Conservation (phyloP, 2,888 invertebrate genomes). For the Pediacus dermestoides region DNA sequence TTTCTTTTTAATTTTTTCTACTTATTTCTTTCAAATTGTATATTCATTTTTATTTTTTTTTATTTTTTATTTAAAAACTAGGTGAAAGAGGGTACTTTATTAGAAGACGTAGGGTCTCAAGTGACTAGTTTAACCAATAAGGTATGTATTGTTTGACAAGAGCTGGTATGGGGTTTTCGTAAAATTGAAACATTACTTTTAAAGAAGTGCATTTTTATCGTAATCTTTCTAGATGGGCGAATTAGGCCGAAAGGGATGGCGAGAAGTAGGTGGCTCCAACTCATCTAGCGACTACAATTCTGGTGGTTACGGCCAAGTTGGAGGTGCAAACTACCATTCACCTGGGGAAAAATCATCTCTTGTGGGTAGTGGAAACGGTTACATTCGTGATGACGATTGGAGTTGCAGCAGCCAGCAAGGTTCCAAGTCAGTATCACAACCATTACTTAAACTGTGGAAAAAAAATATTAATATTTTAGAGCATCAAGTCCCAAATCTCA, state of each 20-base stretch:
- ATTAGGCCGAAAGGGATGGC: conserved; percentile 65
- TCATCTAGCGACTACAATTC: conserved; percentile 30
- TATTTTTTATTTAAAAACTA: conserved; percentile 44
- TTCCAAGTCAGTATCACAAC: conserved; percentile 40
- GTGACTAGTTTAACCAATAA: conserved; percentile 62
- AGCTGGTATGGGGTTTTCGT: too few species aligned
- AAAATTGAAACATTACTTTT: too few species aligned
- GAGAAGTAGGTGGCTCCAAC: conserved; percentile 43
- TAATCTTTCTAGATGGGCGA: conserved; percentile 58
- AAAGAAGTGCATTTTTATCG: too few species aligned
- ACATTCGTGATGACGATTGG: conserved; percentile 45
- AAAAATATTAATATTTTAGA: conserved; percentile 28
- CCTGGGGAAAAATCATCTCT: conserved; percentile 51
- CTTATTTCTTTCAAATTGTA: conserved; percentile 17
- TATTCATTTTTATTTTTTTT: conserved; percentile 24
- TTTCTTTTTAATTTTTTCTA: conserved; percentile 18
- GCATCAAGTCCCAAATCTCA: conserved; percentile 48
- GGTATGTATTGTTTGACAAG: conserved; percentile 52
- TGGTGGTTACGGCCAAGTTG: conserved; percentile 47
- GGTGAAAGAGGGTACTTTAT: conserved; percentile 68
- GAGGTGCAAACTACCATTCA: conserved; percentile 48
- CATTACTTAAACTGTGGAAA: conserved; percentile 1
- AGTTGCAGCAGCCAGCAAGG: conserved; percentile 48
- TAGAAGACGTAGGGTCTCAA: conserved; percentile 63
- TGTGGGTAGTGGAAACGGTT: conserved; percentile 45